A percentile compares a stretch with the other conserved stretches of the same genome.
Evolutionary conservation across 2,888 invertebrate genomes (phyloP).

Genomic region (Minunthozetes semirufus): DNA sequence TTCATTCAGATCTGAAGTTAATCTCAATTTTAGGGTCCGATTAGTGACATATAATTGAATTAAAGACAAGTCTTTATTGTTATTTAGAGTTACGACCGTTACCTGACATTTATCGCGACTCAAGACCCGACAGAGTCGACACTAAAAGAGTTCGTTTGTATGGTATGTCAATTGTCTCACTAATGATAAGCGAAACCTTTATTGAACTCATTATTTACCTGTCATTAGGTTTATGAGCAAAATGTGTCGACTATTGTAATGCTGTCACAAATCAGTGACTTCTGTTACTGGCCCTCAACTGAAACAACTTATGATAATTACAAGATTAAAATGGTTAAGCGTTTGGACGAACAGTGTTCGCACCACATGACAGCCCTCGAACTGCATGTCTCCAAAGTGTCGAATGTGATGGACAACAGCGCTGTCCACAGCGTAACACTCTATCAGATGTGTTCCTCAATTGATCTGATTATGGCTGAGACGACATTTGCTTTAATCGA

Average conservation of each 20-base stretch:
- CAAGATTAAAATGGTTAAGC: slow-evolving; percentile 62
- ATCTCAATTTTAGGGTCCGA: neutral
- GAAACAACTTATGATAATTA: slow-evolving; percentile 76
- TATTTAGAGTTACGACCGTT: slow-evolving; percentile 70
- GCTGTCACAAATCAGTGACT: slow-evolving; percentile 70
- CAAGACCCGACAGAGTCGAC: slow-evolving; percentile 85
- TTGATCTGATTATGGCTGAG: slow-evolving; percentile 29
- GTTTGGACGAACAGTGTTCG: neutral
- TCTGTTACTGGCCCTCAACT: slow-evolving; percentile 74
- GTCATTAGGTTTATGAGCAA: slow-evolving; percentile 92
- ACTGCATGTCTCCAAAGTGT: slow-evolving; percentile 3
- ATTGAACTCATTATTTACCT: slow-evolving; percentile 56
- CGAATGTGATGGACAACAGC: slow-evolving; percentile 13
- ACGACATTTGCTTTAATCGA: slow-evolving; percentile 28
- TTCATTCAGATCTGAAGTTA: neutral
- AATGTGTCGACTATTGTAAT: slow-evolving; percentile 78
- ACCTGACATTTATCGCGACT: slow-evolving; percentile 79
- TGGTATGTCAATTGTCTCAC: slow-evolving; percentile 58
- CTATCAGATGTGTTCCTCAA: slow-evolving; percentile 24
- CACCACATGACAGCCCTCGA: neutral
- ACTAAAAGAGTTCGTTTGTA: slow-evolving; percentile 87
- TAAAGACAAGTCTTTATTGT: slow-evolving; percentile 33
- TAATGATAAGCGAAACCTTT: neutral
- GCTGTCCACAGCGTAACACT: slow-evolving; percentile 15
- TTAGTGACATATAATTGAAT: slow-evolving; percentile 1